These are phyloP conservation scores for Heterocephalus glaber DNA, from an alignment of 2,113 vertebrate genomes.

Conservation along the genomic window DNA sequence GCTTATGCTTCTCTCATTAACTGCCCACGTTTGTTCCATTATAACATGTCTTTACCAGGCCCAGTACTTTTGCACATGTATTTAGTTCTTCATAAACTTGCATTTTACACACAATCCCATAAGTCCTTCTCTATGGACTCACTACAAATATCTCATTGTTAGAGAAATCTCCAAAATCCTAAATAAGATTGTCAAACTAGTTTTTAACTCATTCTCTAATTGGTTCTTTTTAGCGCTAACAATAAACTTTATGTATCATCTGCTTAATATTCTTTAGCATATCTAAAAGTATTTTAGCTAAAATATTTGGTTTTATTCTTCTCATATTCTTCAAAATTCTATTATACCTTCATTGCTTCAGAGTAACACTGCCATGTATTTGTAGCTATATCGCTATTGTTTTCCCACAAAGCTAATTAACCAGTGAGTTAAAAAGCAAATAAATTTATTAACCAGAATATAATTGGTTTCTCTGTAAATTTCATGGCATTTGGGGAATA, in stretches of 20 bases:
- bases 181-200: neutral
- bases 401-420: neutral
- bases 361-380: neutral
- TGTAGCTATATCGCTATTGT: neutral
- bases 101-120: neutral
- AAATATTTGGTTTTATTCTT: neutral
- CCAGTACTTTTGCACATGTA: neutral
- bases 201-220: neutral
- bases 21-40: neutral
- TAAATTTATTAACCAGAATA: neutral
- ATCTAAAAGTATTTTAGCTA: neutral
- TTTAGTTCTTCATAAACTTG: neutral
- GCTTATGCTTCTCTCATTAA: neutral
- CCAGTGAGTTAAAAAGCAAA: neutral
- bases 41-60: neutral
- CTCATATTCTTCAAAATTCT: neutral
- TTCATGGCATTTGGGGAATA: neutral
- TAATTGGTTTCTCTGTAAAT: conserved; percentile 19
- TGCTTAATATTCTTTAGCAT: neutral
- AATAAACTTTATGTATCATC: neutral
- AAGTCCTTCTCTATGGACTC: neutral
- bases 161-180: neutral
- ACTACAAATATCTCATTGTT: neutral
- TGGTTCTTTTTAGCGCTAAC: neutral
- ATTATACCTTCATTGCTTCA: neutral